Evolutionary conservation across 2,888 invertebrate species (phyloP).

Genomic region (Vannuccia rotundouncinata): DNA sequence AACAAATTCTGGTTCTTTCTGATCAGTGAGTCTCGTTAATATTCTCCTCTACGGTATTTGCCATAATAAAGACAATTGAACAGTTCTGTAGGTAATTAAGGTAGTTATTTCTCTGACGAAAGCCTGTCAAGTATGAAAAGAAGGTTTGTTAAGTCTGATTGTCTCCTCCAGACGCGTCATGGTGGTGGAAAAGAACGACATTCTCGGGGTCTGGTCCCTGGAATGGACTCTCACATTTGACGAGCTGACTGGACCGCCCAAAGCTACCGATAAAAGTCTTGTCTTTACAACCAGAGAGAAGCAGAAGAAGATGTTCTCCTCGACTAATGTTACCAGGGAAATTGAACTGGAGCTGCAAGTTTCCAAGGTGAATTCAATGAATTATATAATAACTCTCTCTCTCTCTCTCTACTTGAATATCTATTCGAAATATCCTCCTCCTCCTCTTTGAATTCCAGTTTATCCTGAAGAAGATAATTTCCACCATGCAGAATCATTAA

Average conservation of each 20-base stretch:
- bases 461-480: no score
- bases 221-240: conserved; percentile 27
- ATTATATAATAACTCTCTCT: no score
- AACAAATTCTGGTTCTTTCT: conserved; percentile 28
- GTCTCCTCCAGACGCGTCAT: conserved; percentile 24
- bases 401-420: no score
- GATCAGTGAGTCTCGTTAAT: background rate
- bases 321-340: conserved; percentile 27
- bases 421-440: no score
- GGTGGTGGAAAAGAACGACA: conserved; percentile 29
- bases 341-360: conserved; percentile 3
- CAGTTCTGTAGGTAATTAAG: no score
- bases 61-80: no score
- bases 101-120: no score
- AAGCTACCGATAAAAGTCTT: background rate
- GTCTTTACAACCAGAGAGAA: conserved; percentile 28
- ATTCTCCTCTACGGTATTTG: background rate
- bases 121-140: no score
- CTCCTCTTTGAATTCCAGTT: no score
- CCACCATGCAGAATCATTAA: no score
- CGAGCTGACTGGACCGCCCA: conserved; percentile 11
- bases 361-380: background rate
- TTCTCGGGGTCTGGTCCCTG: conserved; percentile 25
- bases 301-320: conserved; percentile 25
- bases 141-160: no score